Percentiles rank a stretch among this genome's conserved stretches.
These are phyloP conservation scores for Enchytraeus crypticus DNA, from an alignment of 2,888 invertebrate species.

Conservation along the genomic window DNA sequence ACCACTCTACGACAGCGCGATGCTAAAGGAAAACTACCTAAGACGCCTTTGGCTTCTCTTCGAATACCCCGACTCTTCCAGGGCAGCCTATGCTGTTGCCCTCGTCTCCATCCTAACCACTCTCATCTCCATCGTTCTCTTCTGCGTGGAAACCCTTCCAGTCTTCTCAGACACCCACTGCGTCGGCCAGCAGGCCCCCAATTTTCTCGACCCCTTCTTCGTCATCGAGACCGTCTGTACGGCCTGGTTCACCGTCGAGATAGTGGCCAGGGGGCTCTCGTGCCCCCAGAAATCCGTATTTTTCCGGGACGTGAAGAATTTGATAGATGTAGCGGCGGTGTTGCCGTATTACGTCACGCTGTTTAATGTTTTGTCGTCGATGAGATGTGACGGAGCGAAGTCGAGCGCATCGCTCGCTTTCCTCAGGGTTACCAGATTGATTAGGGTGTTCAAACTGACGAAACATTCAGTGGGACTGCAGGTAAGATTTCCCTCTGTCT, in stretches of 20 bases:
- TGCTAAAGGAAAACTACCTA: no score
- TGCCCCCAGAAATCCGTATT: conserved; percentile 50
- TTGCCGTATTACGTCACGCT: conserved; percentile 52
- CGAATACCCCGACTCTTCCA: conserved; percentile 48
- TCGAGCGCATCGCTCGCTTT: conserved; percentile 51
- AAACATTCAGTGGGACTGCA: no score
- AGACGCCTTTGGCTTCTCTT: conserved; percentile 46
- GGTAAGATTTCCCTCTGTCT: no score
- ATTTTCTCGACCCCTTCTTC: no score
- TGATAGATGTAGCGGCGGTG: conserved; percentile 51
- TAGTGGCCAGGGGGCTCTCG: conserved; percentile 48
- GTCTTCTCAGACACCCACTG: conserved; percentile 39
- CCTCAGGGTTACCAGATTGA: conserved; percentile 50
- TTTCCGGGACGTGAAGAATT: conserved; percentile 51
- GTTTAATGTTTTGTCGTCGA: conserved; percentile 40
- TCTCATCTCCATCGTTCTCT: conserved; percentile 44
- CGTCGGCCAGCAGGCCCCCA: conserved; percentile 40
- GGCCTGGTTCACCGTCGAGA: conserved; percentile 52
- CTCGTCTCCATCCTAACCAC: conserved; percentile 45
- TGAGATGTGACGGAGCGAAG: conserved; percentile 45
- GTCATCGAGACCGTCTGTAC: no score
- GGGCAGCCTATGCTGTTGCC: conserved; percentile 42
- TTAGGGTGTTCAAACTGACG: conserved; percentile 51
- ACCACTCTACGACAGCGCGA: no score
- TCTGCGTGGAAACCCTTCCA: no score